These are phyloP conservation scores for Elephas maximus DNA, from an alignment of 2,113 vertebrate species.

Conservation along the genomic window DNA sequence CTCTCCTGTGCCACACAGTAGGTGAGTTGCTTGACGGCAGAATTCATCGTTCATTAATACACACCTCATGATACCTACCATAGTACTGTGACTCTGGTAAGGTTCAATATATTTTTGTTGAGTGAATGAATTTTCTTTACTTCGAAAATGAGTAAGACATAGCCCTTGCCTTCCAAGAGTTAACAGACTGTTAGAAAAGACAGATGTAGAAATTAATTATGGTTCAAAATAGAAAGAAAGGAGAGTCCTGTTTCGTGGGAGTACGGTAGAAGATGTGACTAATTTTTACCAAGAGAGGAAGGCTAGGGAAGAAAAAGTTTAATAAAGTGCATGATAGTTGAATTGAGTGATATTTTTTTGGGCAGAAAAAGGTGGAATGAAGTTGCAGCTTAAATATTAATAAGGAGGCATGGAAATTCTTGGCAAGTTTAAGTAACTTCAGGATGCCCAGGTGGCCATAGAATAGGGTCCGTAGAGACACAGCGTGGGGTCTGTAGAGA, in stretches of 20 bases:
- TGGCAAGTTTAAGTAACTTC: not conserved
- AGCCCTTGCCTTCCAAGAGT: not conserved
- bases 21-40: not conserved
- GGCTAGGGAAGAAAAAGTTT: not conserved
- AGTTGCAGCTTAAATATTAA: not conserved
- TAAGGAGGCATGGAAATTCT: not conserved
- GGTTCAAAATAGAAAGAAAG: not conserved
- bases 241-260: not conserved
- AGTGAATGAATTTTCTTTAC: not conserved
- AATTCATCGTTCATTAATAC: not conserved
- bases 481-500: too few species aligned
- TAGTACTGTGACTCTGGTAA: not conserved
- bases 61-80: too few species aligned
- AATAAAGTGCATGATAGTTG: not conserved
- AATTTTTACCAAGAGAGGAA: not conserved
- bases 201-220: not conserved
- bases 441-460: not conserved
- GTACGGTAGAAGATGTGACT: not conserved
- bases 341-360: not conserved
- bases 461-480: not conserved
- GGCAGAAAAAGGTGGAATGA: not conserved
- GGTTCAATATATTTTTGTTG: not conserved
- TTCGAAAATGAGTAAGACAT: not conserved
- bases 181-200: not conserved
- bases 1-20: not conserved